Conservation (phyloP, 2,113 vertebrate genomes). For the Laticauda colubrina region DNA sequence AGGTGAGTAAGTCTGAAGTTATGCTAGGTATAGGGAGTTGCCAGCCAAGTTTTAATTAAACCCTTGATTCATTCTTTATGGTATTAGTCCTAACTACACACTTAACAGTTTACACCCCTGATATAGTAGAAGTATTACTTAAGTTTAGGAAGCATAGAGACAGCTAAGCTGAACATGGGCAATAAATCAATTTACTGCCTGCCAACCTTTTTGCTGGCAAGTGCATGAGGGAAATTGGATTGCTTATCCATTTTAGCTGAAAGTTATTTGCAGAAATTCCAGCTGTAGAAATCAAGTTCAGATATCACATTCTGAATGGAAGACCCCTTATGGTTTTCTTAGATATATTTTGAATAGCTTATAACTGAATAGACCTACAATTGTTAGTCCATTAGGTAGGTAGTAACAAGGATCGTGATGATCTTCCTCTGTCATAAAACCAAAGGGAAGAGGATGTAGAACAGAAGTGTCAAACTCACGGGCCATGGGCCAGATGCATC, state of each 20-base stretch:
- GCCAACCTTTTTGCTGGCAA: background rate
- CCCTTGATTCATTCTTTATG: background rate
- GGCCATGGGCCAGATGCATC: too few relatives aligned
- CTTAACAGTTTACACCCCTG: background rate
- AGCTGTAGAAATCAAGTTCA: background rate
- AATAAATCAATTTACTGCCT: background rate
- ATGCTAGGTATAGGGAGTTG: background rate
- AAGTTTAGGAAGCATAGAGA: background rate
- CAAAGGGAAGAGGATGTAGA: background rate
- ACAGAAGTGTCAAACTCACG: too few relatives aligned
- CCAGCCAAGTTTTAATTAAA: background rate
- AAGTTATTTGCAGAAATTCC: background rate
- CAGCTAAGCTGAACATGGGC: background rate
- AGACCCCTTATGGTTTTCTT: background rate
- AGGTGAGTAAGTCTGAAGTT: background rate
- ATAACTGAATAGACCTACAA: background rate
- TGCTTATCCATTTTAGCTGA: background rate
- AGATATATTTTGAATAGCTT: background rate
- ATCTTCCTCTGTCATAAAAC: background rate
- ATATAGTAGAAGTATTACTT: background rate
- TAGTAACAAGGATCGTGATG: background rate
- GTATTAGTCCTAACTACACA: background rate
- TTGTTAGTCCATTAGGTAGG: background rate
- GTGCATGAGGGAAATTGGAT: background rate
- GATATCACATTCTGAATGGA: background rate